Evolutionary conservation across 2,797 vertebrate species (phyloP).

Genomic region (Melanotaenia maccullochi): DNA sequence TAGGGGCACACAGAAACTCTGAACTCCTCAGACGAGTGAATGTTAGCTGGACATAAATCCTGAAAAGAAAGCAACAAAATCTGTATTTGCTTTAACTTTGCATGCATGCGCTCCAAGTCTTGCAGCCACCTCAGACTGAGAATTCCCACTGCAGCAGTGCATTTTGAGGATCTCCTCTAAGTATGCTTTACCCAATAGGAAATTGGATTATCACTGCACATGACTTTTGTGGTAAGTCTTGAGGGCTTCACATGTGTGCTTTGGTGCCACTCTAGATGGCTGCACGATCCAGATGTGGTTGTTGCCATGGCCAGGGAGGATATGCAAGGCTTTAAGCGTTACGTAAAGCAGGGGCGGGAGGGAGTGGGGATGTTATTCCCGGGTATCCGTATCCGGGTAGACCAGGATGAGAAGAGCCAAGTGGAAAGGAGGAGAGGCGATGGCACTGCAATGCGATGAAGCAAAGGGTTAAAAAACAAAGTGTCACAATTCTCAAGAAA

Average conservation of each 20-base stretch:
- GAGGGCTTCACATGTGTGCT: conserved; percentile 59
- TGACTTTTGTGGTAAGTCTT: conserved; percentile 65
- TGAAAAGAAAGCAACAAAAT: conserved; percentile 16
- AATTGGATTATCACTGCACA: conserved; percentile 55
- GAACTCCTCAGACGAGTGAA: conserved; percentile 21
- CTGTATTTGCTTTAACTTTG: conserved; percentile 49
- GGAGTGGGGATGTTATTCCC: conserved; percentile 83
- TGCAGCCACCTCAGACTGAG: conserved; percentile 40
- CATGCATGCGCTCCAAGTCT: conserved; percentile 42
- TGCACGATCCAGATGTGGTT: conserved; percentile 81
- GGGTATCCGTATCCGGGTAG: conserved; percentile 85
- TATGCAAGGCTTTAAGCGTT: conserved; percentile 82
- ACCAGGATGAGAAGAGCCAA: conserved; percentile 76
- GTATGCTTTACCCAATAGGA: conserved; percentile 36
- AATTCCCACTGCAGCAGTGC: conserved; percentile 46
- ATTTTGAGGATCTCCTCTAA: conserved; percentile 52
- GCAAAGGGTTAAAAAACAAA: conserved; percentile 72
- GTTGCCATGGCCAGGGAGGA: conserved; percentile 83
- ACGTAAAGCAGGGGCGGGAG: conserved; percentile 80
- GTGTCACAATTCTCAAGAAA: conserved; percentile 55
- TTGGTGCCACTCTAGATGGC: conserved; percentile 66
- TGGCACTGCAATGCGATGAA: conserved; percentile 76
- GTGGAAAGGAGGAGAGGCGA: conserved; percentile 62
- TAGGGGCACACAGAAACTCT: conserved; percentile 22
- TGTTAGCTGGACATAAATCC: conserved; percentile 11